A percentile compares a stretch with the other conserved stretches of the same genome.
These are phyloP conservation scores for Meleagris gallopavo DNA, from an alignment of 2,113 vertebrate species.

Conservation along the genomic window DNA sequence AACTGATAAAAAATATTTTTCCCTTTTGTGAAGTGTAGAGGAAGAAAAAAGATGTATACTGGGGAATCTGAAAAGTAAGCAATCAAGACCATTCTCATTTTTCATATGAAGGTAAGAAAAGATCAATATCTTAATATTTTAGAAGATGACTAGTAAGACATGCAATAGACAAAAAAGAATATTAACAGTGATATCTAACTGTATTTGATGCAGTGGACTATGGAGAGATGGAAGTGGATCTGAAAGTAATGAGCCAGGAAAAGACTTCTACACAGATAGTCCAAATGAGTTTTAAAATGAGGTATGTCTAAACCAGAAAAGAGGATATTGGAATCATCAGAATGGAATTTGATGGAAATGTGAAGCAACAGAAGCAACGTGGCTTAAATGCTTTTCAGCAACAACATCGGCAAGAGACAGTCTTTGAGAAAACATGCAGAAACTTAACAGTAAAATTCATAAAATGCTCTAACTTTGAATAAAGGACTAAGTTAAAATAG, in stretches of 20 bases:
- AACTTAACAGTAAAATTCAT: conserved; percentile 6
- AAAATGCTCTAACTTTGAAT: background rate
- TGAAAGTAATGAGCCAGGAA: conserved; percentile 24
- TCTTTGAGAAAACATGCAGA: background rate
- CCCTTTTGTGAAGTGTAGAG: background rate
- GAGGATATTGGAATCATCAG: background rate
- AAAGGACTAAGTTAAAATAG: background rate
- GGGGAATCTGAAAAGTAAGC: background rate
- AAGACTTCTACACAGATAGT: background rate
- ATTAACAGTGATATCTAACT: conserved; percentile 38
- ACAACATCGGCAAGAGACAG: background rate
- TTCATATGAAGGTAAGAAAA: background rate
- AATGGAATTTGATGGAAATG: background rate
- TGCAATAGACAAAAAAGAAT: conserved; percentile 24
- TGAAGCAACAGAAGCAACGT: background rate
- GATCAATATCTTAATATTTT: background rate
- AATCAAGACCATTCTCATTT: background rate
- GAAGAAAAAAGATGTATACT: background rate
- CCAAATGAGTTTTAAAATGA: background rate
- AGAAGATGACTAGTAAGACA: background rate
- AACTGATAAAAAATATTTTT: background rate
- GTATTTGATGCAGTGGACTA: conserved; percentile 10
- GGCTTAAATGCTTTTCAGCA: background rate
- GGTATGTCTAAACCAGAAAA: background rate
- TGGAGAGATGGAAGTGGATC: background rate